A percentile compares a stretch with the other conserved stretches of the same genome.
Evolutionary conservation across 2,797 vertebrate species (phyloP).

Genomic region (Toxotes lorentzi): DNA sequence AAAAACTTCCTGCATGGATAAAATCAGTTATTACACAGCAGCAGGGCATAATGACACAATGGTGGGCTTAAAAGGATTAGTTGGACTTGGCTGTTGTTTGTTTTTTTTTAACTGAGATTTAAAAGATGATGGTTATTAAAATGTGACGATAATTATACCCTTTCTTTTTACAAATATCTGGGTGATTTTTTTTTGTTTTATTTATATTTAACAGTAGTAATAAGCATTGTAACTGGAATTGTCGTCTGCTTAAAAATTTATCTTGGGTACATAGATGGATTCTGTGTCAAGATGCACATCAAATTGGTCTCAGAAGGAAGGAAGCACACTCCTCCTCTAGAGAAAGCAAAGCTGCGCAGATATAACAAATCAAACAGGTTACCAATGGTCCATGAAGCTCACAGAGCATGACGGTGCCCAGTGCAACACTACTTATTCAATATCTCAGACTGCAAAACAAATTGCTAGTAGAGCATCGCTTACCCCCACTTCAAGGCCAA

Average conservation of each 20-base stretch:
- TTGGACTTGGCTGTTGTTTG: background rate
- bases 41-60: conserved; percentile 2
- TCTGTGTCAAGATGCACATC: conserved; percentile 38
- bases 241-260: conserved; percentile 20
- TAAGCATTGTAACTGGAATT: background rate
- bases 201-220: too few species aligned
- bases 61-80: background rate
- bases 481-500: conserved; percentile 58
- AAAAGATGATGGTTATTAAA: background rate
- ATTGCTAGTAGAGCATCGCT: conserved; percentile 56
- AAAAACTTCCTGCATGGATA: background rate
- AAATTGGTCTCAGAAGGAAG: conserved; percentile 44
- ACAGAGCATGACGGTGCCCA: conserved; percentile 57
- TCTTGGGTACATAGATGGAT: conserved; percentile 13
- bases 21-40: conserved; percentile 25
- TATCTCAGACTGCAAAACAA: conserved; percentile 65
- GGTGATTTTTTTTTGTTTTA: background rate
- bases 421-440: conserved; percentile 52
- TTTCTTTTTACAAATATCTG: background rate
- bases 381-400: conserved; percentile 54
- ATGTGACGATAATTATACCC: background rate
- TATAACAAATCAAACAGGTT: conserved; percentile 66
- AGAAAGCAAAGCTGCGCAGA: conserved; percentile 41
- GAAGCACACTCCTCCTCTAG: conserved; percentile 28
- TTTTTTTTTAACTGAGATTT: background rate